Base-by-base conservation (phyloP, 2,113 vertebrate genomes). In the Dromaius novaehollandiae region DNA sequence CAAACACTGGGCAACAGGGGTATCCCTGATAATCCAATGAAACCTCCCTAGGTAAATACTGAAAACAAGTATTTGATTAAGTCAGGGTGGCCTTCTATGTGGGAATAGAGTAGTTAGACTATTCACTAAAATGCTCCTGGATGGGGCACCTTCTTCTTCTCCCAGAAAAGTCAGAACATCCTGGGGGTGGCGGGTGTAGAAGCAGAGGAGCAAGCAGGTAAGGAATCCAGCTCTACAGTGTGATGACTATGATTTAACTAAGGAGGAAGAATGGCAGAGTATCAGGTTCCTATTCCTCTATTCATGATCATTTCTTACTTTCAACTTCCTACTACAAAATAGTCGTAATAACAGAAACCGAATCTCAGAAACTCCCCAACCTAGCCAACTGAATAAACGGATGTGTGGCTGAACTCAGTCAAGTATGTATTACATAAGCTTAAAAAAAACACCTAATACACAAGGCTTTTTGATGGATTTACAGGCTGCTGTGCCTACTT, bases 201-300 rank as follows among this genome's bases (percentile, higher is more conserved):
- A 91, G 11, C 19, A 69, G 16, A 87, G 21, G 14, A 87, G 18
- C 36, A 53, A 83, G 56, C 8, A 6, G 7, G 16, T n/a, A 40
- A 51, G 3, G 0, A 77, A 74, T 38, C 51, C 61, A 66, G 5
- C 74, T 85, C 48, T 56, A 22, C 56, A 65, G 9, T 4, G 19
- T 44, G 63, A 75, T 9, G 22, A 82, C 24, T 30, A 26, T 1
- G 82, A 73, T 48, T 56, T 61, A 80, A 69, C n/a, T 18, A 22
- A 55, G 19, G 36, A 40, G 70, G 61, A 89, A 65, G 70, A 40
- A 68, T 6, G 51, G 53, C 66, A 38, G 13, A 90, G 46, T 28
- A 66, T 42, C 30, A 6, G 19, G 42, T 85, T 93, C 75, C 89
- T 85, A 75, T 96, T 97, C 82, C 50, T 46, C 71, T 83, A 56